Base-by-base conservation (phyloP, 2,113 vertebrate species). In the Sturnus vulgaris region DNA sequence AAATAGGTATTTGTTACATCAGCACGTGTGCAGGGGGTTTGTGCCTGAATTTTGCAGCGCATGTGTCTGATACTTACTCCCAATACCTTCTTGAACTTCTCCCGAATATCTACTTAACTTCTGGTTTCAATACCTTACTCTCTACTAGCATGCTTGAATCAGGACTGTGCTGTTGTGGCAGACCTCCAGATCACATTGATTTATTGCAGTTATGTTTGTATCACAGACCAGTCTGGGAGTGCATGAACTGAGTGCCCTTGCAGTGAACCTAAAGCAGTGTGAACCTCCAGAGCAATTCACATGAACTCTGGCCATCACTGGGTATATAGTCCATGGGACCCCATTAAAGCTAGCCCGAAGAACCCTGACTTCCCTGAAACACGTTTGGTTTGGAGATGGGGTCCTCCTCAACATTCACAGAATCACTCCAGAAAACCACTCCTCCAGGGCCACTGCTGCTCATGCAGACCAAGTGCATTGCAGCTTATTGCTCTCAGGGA, bases 401-500 rank as follows among this genome's bases (percentile, higher is more conserved):
- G 6, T 30, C 39, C 42, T 88, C 28, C 42, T 88, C 28, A 23
- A 16, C 28, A 82, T 12, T 11, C 39, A 12, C 11, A 16, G 33
- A 37, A 44, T n/a, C 15, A 17, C 65, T 50, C 65, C 79, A 65
- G 53, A 60, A 90, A 82, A n/a, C 15, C n/a, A 3, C 33, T 88
- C 75, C 79, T 68, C 8, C 5, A 27, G 33, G 28, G 15, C 76
- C 60, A 19, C 28, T 35, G 4, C 39, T 66, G 72, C 37, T 80
- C 50, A 35, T 0, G 1, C 12, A 77, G 47, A 44, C 27, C 0
- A 1, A 76, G 52, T 3, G 1, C 49, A 33, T 56, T 61, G 50
- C 10, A 2, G 40, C 35, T 85, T 42, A 30, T 4, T 93, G 40
- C 33, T 53, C 35, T 60, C 44, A 82, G 65, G 57, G 72, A 80